Evolutionary conservation across 2,888 invertebrate species (phyloP).

Genomic region (Clunio marinus): DNA sequence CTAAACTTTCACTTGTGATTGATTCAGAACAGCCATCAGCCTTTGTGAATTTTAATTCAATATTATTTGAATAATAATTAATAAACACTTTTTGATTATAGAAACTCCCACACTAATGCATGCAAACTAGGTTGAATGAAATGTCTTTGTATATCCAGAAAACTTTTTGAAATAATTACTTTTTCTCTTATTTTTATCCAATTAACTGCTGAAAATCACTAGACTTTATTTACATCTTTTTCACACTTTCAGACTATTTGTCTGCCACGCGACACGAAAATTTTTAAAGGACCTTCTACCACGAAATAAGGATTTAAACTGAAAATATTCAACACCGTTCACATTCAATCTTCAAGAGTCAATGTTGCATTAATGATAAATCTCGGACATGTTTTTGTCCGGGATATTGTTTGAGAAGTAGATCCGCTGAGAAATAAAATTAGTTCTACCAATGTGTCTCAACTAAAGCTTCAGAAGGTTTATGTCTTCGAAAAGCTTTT

Average conservation of each 20-base stretch:
- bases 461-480: too few relatives aligned
- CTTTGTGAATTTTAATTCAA: background rate
- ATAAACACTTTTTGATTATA: background rate
- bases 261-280: background rate
- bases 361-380: too few relatives aligned
- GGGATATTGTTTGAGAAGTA: too few relatives aligned
- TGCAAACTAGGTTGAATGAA: conserved; percentile 23
- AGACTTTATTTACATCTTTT: conserved; percentile 12
- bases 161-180: conserved; percentile 21
- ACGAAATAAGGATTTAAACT: conserved; percentile 26
- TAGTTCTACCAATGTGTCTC: too few relatives aligned
- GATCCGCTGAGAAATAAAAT: too few relatives aligned
- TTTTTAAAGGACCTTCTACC: conserved; percentile 21
- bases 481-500: too few relatives aligned
- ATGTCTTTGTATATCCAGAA: background rate
- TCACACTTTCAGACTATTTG: conserved; percentile 10
- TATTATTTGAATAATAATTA: background rate
- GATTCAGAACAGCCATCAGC: background rate
- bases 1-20: conserved; percentile 19
- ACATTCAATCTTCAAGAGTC: too few relatives aligned
- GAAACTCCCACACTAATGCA: conserved; percentile 31
- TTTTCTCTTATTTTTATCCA: conserved; percentile 20
- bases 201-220: background rate
- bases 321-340: background rate
- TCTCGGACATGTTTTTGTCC: too few relatives aligned